Conservation (phyloP, 1,140 invertebrate genomes). For the Drosophila chauvacae region DNA sequence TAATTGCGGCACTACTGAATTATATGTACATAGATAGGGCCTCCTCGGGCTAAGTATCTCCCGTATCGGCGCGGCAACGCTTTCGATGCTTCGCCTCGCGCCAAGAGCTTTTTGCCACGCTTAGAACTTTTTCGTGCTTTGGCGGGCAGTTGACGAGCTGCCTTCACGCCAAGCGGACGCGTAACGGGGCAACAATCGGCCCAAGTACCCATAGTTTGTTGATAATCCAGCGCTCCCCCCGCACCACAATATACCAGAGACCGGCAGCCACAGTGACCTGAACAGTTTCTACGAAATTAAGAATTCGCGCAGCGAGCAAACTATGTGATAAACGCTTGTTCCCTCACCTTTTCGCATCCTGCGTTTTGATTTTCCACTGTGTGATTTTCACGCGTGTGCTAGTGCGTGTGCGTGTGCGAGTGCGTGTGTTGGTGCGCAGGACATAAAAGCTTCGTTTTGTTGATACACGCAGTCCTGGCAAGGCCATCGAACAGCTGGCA, state of each 20-base stretch:
- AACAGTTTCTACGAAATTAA: background rate
- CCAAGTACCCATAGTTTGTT: slow-evolving; percentile 30
- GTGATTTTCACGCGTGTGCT: slow-evolving; percentile 52
- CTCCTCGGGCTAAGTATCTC: background rate
- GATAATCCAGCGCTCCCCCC: slow-evolving; percentile 9
- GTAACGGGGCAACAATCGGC: slow-evolving; percentile 50
- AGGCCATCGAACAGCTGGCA: slow-evolving; percentile 68
- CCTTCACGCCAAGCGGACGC: slow-evolving; percentile 73
- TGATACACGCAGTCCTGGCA: slow-evolving; percentile 53
- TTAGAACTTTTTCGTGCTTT: slow-evolving; percentile 74
- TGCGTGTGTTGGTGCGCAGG: slow-evolving; percentile 51
- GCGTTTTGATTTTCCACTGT: slow-evolving; percentile 15
- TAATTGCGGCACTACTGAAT: slow-evolving; percentile 19
- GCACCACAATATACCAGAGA: slow-evolving; percentile 23
- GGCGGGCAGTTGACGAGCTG: slow-evolving; percentile 74
- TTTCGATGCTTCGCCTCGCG: slow-evolving; percentile 36
- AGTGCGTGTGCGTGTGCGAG: slow-evolving; percentile 8
- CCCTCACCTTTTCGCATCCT: slow-evolving; percentile 10
- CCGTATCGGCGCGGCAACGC: slow-evolving; percentile 19
- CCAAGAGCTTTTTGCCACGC: slow-evolving; percentile 48
- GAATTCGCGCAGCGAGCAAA: slow-evolving; percentile 36
- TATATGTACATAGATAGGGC: slow-evolving; percentile 14
- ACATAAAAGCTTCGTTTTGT: slow-evolving; percentile 63
- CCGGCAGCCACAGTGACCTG: slow-evolving; percentile 2
- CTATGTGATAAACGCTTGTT: slow-evolving; percentile 57